Base-by-base conservation (phyloP, 2,797 vertebrate genomes). In the Falco cherrug region DNA sequence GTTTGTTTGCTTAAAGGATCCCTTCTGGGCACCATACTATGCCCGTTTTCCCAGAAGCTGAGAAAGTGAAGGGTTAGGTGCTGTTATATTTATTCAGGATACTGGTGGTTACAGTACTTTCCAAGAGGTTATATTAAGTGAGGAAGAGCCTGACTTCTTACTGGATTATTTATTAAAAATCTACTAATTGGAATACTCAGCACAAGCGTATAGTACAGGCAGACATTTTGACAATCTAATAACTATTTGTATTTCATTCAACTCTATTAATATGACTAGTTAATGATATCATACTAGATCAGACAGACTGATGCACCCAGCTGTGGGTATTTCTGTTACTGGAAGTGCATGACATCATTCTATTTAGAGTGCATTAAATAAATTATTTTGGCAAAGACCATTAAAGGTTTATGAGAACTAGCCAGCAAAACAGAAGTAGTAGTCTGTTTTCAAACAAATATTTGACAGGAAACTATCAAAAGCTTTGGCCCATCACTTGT, bases 361-460 rank as follows among this genome's bases (percentile, higher is more conserved):
- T 89, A 35, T 77, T 84, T 74, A 80, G 56, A 96, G 18, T 95
- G 78, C 95, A 95, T 94, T 97, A 96, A 74, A 97, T 21, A 93
- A 95, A 96, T 97, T 90, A 96, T 95, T 95, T 95, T 97, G 90
- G 88, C 90, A 97, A 95, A 90, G 56, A 61, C n/a, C 64, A 92
- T 93, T 90, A 97, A 95, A 87, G 56, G 45, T 89, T 96, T 93
- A 95, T 94, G 64, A 97, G 90, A 89, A 96, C 79, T 95, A 96
- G 92, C 94, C 96, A 96, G 69, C 17, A 81, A 69, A 86, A 65
- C 63, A 93, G 75, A 94, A 96, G 64, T 47, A 89, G 94, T 93
- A 90, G 94, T 80, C 86, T 83, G 87, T 80, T 90, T 82, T 89
- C 67, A 82, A 95, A 87, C 77, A 94, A 95, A 60, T 82, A 94